A percentile compares a stretch with the other conserved stretches of the same genome.
These are phyloP conservation scores for Momotus momota DNA, from an alignment of 2,797 vertebrate species.

Conservation along the genomic window DNA sequence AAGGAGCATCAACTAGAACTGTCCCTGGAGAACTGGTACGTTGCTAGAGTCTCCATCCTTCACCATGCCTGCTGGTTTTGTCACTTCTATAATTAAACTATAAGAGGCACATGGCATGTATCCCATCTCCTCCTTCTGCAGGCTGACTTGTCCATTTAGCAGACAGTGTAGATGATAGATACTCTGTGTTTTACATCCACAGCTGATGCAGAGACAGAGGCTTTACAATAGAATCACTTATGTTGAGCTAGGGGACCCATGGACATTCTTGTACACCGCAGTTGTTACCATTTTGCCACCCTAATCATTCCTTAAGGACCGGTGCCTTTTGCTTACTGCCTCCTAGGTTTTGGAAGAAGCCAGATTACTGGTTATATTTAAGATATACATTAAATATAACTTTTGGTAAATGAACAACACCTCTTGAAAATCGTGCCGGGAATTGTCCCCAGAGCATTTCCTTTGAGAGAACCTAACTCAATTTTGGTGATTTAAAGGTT, in stretches of 20 bases:
- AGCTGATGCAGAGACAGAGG: not conserved
- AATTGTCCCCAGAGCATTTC: conserved; percentile 77
- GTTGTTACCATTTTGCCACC: not conserved
- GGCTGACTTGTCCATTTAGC: not conserved
- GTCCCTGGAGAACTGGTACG: not conserved
- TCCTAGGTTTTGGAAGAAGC: conserved; percentile 24
- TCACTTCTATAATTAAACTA: not conserved
- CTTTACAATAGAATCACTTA: not conserved
- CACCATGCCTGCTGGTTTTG: not conserved
- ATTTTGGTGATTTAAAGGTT: conserved; percentile 90
- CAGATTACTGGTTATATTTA: conserved; percentile 56
- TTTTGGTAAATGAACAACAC: conserved; percentile 77
- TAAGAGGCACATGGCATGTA: fast-evolving
- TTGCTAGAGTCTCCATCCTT: not conserved
- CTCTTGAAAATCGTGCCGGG: conserved; percentile 75
- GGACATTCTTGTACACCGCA: not conserved
- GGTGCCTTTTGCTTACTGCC: conserved; percentile 53
- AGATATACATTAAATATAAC: conserved; percentile 74
- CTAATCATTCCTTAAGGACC: not conserved
- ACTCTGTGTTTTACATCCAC: not conserved
- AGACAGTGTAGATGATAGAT: not conserved
- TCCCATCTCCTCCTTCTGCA: not conserved
- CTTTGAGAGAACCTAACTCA: conserved; percentile 85
- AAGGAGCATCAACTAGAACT: not conserved
- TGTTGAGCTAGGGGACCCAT: fast-evolving